A percentile compares a stretch with the other conserved stretches of the same genome.
Evolutionary conservation across 2,113 vertebrate genomes (phyloP).

Genomic region (Euleptes europaea): DNA sequence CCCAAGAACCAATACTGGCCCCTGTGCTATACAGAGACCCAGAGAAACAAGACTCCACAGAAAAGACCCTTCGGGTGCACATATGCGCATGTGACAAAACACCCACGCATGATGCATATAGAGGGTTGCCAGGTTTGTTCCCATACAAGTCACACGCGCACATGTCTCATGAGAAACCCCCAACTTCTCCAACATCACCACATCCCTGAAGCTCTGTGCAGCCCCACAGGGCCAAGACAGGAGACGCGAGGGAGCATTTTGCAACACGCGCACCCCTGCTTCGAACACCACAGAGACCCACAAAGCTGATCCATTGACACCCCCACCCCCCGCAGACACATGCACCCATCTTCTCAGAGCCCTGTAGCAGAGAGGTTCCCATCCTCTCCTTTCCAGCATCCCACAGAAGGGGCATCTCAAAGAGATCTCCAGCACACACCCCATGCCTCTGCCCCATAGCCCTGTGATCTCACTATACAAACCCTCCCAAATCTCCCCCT

Average conservation of each 20-base stretch:
- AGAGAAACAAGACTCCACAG: background rate
- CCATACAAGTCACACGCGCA: background rate
- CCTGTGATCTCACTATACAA: background rate
- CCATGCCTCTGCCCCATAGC: background rate
- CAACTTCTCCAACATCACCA: no score
- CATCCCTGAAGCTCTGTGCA: background rate
- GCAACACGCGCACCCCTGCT: no score
- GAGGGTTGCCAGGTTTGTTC: background rate
- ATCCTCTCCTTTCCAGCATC: background rate
- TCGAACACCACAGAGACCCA: no score
- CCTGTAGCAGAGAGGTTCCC: background rate
- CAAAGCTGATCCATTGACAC: background rate
- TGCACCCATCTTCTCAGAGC: no score
- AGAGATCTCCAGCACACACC: background rate
- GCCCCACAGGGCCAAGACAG: background rate
- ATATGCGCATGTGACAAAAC: background rate
- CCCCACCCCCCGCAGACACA: no score
- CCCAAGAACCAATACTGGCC: background rate
- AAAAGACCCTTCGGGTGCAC: background rate
- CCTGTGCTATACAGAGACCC: no score
- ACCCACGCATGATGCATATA: background rate
- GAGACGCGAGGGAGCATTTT: background rate
- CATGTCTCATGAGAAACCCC: no score
- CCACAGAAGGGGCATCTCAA: background rate
- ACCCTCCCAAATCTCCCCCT: no score